Base-by-base conservation (phyloP, 2,888 invertebrate genomes). In the Drosophila neonasuta region DNA sequence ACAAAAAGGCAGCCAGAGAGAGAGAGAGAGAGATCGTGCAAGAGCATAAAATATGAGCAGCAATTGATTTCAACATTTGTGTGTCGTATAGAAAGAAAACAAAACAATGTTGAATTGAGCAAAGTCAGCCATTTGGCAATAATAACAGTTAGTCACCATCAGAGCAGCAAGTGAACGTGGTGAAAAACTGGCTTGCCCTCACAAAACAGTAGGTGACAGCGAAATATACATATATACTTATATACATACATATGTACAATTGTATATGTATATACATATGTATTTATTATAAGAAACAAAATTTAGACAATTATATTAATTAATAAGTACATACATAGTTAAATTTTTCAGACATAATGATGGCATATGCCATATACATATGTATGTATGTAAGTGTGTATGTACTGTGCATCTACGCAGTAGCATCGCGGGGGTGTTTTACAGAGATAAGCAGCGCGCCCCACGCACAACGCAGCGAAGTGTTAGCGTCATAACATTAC, bases 121-220 rank as follows among this genome's bases (percentile, higher is more conserved):
- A 66, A 60, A 60, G 46, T 39, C 45, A 52, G 60, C 30, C 52
- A 55, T 72, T 66, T 61, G 52, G 73, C 68, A 73, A 67, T 61
- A 77, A 66, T 66, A 76, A 57, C 48, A 61, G 77, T 77, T 73
- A 67, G 77, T 73, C 73, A 73, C 68, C 67, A 60, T 9, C 57
- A 56, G 41, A 56, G 52, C 56, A 52, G 59, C 49, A 51, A 58
- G 42, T 55, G 42, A 39, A 20, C 24, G 68, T 67, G 73, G 77
- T 73, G 73, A 73, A 55, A 55, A 52, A 61, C 46, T 32, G 13
- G 36, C 17, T 55, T 56, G 46, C 46, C 59, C 56, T 57, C 39
- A 44, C 71, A 45, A 65, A 71, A 76, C 72, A 70, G 69, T 59
- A 50, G 59, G 49, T 46, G 58, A 57, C 62, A 70, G 48, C 51